Percentiles rank a stretch among this genome's conserved stretches.
Evolutionary conservation across 2,888 invertebrate genomes (phyloP).

Genomic region (Drosophila tripunctata): DNA sequence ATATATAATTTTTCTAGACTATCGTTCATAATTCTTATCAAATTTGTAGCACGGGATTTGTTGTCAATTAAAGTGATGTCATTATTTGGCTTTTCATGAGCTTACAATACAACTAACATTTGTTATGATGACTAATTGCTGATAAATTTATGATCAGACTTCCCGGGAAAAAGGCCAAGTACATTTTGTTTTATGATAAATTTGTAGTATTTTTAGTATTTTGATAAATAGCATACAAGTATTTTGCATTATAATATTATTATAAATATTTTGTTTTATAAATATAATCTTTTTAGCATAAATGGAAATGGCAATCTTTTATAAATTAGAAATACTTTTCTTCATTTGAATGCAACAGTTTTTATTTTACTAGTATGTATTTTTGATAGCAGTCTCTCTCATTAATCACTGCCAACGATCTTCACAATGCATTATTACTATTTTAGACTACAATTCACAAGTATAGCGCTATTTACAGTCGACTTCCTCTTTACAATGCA

Average conservation of each 20-base stretch:
- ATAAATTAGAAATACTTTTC: no score
- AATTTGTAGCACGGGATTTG: conserved; percentile 24
- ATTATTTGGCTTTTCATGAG: conserved; percentile 4
- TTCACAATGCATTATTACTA: background rate
- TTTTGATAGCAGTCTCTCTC: no score
- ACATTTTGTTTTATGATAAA: background rate
- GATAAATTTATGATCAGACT: conserved; percentile 10
- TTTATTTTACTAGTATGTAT: no score
- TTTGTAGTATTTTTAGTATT: background rate
- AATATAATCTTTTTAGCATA: no score
- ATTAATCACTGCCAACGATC: background rate
- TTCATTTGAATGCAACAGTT: background rate
- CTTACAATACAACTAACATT: background rate
- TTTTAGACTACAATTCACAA: background rate
- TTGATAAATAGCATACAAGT: background rate
- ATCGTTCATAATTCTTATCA: conserved; percentile 39
- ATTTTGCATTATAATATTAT: no score
- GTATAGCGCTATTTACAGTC: conserved; percentile 25
- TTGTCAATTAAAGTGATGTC: conserved; percentile 43
- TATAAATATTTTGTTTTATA: no score
- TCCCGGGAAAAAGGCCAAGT: background rate
- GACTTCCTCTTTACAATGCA: conserved; percentile 1
- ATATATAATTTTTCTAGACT: background rate
- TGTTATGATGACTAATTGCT: conserved; percentile 32
- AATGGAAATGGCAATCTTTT: no score